These are phyloP conservation scores for Centropus unirufus DNA, from an alignment of 2,113 vertebrate species.

Conservation along the genomic window DNA sequence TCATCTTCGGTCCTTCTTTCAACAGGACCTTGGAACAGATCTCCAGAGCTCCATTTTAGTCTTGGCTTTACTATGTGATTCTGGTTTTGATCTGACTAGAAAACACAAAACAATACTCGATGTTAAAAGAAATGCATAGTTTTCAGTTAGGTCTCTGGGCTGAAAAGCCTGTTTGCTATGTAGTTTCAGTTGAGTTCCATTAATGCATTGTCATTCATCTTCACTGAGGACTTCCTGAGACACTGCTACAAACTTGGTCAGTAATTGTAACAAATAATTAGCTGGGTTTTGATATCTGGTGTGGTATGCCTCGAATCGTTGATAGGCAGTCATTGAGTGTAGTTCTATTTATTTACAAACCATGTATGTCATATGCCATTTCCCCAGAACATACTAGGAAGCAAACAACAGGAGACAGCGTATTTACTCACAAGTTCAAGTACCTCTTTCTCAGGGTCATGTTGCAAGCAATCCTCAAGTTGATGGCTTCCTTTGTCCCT, in stretches of 20 bases:
- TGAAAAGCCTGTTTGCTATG: background rate
- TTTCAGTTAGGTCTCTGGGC: background rate
- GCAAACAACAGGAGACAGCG: background rate
- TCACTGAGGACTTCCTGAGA: background rate
- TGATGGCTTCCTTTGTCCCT: background rate
- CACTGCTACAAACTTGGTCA: background rate
- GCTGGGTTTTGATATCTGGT: background rate
- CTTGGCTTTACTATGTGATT: background rate
- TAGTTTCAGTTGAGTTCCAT: background rate
- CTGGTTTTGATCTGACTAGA: background rate
- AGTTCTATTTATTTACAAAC: background rate
- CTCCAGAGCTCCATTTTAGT: background rate
- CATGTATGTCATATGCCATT: background rate
- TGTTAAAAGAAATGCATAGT: background rate
- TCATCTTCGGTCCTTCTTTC: background rate
- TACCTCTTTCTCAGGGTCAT: background rate
- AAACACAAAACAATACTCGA: background rate
- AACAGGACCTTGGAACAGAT: background rate
- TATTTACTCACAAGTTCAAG: background rate
- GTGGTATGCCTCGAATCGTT: background rate
- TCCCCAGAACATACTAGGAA: background rate
- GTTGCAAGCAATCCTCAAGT: background rate
- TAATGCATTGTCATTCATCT: background rate
- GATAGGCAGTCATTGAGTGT: background rate
- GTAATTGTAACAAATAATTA: background rate